Evolutionary conservation across 2,113 vertebrate species (phyloP), one percentile per base, ranked within the genome.

Genomic region (Xenopus borealis): DNA sequence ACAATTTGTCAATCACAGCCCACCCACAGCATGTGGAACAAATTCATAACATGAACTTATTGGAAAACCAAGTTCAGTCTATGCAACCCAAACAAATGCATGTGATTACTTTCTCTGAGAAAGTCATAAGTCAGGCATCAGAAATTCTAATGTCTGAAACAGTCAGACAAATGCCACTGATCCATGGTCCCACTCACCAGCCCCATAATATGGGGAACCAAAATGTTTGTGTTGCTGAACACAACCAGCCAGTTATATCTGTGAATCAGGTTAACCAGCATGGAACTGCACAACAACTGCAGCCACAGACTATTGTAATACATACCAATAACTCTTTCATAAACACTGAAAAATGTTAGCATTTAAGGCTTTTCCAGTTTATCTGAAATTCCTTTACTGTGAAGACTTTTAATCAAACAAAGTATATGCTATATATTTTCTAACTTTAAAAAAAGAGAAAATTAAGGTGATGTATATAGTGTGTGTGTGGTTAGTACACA

Each of bases 61-160:
- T 96, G 20, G 92, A 91, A 69, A 86, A 88, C 65, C 89, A 88
- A 78, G 84, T 93, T 79, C 81, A 84, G 6, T 27, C 87, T 52
- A 80, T 88, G 0, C 93, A 90, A 0, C 53, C 93, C 0, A 94
- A 97, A 78, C 93, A 95, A 53, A 94, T 97, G 92, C 96, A 98
- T 0, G 92, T 99, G 8, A 95, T 99, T 82, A 94, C 96, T 0
- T 87, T 98, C 78, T 95, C 93, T 12, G 95, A 96, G 85, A 95
- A 98, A 78, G 91, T 93, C 0, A 88, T 98, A 75, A 93, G 94
- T 80, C 94, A 93, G 18, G 83, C 84, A 4, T 83, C 83, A 78
- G 86, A 82, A 69, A 85, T 91, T 30, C 87, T 79, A 14, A 76
- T 92, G 55, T 64, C 82, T 17, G 83, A 0, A 79, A 66, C 33